phyloP scores from a whole-genome alignment of 2,888 invertebrate genomes.

The Eucera pruinosa region DNA sequence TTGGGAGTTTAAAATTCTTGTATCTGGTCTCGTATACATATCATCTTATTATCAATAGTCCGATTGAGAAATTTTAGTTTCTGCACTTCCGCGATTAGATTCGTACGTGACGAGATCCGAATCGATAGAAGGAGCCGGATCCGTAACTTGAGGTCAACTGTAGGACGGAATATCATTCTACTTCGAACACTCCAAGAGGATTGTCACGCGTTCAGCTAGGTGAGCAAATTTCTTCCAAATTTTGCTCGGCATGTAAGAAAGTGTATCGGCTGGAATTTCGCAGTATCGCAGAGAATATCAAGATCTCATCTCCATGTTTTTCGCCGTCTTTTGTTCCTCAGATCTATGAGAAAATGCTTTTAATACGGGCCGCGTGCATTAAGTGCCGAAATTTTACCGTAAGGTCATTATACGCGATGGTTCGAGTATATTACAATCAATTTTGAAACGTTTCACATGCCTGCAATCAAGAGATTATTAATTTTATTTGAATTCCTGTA shows the following conservation, averaged over 20 bases:
- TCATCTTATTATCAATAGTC: neutral
- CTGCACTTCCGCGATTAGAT: neutral
- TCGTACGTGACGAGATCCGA: slow-evolving; percentile 22
- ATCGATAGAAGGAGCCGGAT: slow-evolving; percentile 55
- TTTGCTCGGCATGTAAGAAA: slow-evolving; percentile 24
- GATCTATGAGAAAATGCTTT: slow-evolving; percentile 58
- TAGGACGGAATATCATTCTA: slow-evolving; percentile 79
- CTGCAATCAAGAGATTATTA: neutral
- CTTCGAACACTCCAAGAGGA: slow-evolving; percentile 72
- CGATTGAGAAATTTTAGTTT: neutral
- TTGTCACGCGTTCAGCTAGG: slow-evolving; percentile 71
- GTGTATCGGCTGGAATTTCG: neutral
- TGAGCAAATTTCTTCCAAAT: slow-evolving; percentile 64
- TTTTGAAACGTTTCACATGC: neutral
- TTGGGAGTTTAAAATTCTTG: neutral
- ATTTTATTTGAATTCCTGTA: neutral
- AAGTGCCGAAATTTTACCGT: slow-evolving; percentile 63
- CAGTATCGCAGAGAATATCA: neutral
- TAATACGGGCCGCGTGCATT: slow-evolving; percentile 68
- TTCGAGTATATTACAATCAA: slow-evolving; percentile 6
- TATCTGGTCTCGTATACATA: neutral
- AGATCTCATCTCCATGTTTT: neutral
- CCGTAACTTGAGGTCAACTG: slow-evolving; percentile 73
- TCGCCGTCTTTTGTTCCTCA: slow-evolving; percentile 18
- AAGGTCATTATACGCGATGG: slow-evolving; percentile 58